Evolutionary conservation across 1,140 invertebrate species (phyloP), one percentile per base, ranked within the genome.

Genomic region (Dendrolimus punctatus): DNA sequence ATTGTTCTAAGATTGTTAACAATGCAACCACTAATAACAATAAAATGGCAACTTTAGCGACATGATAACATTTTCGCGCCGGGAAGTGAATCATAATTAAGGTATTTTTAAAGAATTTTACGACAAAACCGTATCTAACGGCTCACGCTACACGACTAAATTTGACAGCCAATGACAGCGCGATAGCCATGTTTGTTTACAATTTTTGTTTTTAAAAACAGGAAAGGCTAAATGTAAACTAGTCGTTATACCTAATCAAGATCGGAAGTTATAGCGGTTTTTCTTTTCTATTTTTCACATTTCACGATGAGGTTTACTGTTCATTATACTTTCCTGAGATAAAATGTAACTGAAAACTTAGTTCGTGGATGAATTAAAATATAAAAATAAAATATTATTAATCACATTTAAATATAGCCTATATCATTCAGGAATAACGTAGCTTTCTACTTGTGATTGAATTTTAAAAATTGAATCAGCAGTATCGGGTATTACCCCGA

Each of bases 51-150:
- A 80, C 49, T 71, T 80, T 82, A 49, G 67, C 62, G 49, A 67
- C 64, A 57, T 81, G 68, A 71, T 70, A 80, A 64, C 79, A 82
- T 62, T 85, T 85, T 44, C 76, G 71, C 43, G 75, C 60, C 46
- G 81, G 77, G 61, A 85, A 75, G 67, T 70, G 59, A 61, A 81
- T 53, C 66, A 68, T 69, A 23, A 3, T 23, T 23, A 23, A 23
- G 23, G 23, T 23, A 23, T 23, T 55, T 73, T 71, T 68, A 62
- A 56, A 54, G 57, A 55, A 57, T 60, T 55, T 59, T 42, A 55
- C 46, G 52, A 57, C 58, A 10, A 46, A 48, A 56, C 61, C 58
- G 56, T 63, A 41, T 46, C 46, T 39, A 51, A 46, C 59, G 51
- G 60, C 56, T 47, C 45, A 57, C 48, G 49, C 49, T 44, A 49